A percentile compares a stretch with the other conserved stretches of the same genome.
phyloP scores from a whole-genome alignment of 2,888 invertebrate species.

The Idaea straminata region DNA sequence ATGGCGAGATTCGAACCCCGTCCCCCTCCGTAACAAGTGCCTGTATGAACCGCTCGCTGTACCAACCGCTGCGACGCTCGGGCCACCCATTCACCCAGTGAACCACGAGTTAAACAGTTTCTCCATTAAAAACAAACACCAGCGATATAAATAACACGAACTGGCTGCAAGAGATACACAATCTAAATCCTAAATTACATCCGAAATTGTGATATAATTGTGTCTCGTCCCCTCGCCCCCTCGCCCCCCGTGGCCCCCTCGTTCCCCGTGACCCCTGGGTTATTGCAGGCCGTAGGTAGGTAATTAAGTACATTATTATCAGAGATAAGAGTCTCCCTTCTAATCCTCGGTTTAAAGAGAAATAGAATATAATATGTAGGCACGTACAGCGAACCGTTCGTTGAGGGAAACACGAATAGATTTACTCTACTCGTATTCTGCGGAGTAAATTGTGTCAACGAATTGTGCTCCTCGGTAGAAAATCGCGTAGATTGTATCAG shows the following conservation, averaged over 20 bases:
- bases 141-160: background rate
- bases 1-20: too few species aligned
- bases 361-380: background rate
- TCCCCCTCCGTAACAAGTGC: too few species aligned
- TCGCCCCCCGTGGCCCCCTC: background rate
- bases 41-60: too few species aligned
- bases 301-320: background rate
- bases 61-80: too few species aligned
- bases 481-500: too few species aligned
- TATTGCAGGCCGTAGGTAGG: constrained; percentile 1
- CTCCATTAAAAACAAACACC: background rate
- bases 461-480: too few species aligned
- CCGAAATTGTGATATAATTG: background rate
- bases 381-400: background rate
- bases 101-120: background rate
- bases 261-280: background rate
- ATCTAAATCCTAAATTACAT: background rate
- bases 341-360: background rate
- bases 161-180: background rate
- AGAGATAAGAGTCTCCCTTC: background rate
- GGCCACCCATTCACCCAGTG: background rate
- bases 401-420: background rate
- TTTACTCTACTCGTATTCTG: too few species aligned
- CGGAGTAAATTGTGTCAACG: too few species aligned
- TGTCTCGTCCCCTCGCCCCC: background rate